Evolutionary conservation across 2,113 vertebrate genomes (phyloP).

Genomic region (Eidolon helvum): DNA sequence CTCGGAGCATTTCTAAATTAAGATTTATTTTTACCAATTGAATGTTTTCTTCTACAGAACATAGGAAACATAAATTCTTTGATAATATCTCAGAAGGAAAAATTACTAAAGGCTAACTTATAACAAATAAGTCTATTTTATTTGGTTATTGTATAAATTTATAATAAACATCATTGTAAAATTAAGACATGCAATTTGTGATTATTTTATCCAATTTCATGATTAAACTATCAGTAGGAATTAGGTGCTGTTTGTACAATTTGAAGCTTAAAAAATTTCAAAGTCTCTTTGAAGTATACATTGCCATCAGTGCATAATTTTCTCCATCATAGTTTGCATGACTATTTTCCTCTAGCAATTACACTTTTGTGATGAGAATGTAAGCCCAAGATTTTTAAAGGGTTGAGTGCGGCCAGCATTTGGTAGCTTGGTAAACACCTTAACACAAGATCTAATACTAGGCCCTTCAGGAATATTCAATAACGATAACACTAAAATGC

Average conservation of each 20-base stretch:
- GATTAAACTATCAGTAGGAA: background rate
- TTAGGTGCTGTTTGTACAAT: background rate
- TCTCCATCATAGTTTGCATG: background rate
- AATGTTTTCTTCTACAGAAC: background rate
- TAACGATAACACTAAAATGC: background rate
- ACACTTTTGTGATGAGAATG: background rate
- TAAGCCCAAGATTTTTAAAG: background rate
- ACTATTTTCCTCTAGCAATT: background rate
- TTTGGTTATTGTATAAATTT: background rate
- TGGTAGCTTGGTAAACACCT: background rate
- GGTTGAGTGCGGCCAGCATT: background rate
- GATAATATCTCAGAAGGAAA: background rate
- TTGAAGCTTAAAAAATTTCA: background rate
- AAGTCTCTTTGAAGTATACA: background rate
- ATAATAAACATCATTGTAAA: background rate
- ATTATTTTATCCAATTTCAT: background rate
- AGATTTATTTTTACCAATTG: background rate
- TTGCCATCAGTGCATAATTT: background rate
- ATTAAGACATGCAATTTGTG: background rate
- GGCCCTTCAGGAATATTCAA: background rate
- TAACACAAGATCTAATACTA: background rate
- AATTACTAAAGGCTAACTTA: background rate
- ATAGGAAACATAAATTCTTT: background rate
- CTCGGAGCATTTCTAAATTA: constrained; percentile 7
- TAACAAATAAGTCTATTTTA: background rate